phyloP scores from a whole-genome alignment of 2,888 invertebrate genomes.

The Trilocha varians region DNA sequence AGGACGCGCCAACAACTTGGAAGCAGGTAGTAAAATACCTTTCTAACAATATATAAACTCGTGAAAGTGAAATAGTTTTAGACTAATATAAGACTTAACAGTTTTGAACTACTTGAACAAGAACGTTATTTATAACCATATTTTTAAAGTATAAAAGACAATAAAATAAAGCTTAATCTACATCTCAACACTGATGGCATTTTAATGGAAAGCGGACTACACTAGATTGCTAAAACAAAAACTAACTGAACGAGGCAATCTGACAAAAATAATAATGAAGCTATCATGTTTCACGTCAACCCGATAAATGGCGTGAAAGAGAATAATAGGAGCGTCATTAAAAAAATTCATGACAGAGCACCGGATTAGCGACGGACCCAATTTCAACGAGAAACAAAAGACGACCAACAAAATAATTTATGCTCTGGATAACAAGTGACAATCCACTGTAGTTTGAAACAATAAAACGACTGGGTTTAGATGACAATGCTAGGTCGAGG shows the following conservation, averaged over 20 bases:
- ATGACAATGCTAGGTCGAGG: slow-evolving; percentile 26
- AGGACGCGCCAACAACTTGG: not conserved
- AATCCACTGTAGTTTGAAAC: slow-evolving; percentile 24
- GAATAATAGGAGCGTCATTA: not conserved
- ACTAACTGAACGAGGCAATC: not conserved
- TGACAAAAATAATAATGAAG: slow-evolving; percentile 1
- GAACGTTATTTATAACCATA: too few species aligned
- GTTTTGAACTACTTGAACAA: too few species aligned
- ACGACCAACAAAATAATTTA: slow-evolving; percentile 21
- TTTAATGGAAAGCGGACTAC: too few species aligned
- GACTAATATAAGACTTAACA: too few species aligned
- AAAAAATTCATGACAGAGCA: not conserved
- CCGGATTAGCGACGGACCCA: slow-evolving; percentile 5
- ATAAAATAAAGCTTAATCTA: too few species aligned
- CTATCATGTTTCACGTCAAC: not conserved
- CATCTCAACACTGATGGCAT: too few species aligned
- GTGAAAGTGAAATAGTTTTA: too few species aligned
- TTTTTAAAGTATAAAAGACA: too few species aligned
- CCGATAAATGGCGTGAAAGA: not conserved
- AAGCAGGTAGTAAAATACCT: not conserved
- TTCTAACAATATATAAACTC: too few species aligned
- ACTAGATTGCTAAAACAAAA: not conserved
- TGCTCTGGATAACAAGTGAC: slow-evolving; percentile 30
- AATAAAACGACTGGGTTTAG: slow-evolving; percentile 26
- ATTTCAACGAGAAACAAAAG: slow-evolving; percentile 4